Evolutionary conservation across 2,888 invertebrate species (phyloP).

Genomic region (Apamea sordens): DNA sequence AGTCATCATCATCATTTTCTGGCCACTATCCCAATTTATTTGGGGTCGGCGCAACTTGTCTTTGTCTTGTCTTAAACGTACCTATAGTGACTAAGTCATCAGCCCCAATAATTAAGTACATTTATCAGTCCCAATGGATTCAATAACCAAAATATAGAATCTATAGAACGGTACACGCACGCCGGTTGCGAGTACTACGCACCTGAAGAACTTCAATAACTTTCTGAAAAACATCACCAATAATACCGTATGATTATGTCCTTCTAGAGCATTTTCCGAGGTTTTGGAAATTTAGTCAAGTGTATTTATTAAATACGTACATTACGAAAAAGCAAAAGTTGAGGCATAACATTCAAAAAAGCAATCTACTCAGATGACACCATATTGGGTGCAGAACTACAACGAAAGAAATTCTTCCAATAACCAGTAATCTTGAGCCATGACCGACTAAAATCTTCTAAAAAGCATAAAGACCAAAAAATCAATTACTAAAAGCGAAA

Average conservation of each 20-base stretch:
- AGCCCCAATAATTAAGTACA: no score
- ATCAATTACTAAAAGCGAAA: slow-evolving; percentile 63
- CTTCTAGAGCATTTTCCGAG: no score
- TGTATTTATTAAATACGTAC: no score
- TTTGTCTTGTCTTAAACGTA: not conserved
- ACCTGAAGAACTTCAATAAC: no score
- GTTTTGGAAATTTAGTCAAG: no score
- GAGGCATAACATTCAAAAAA: not conserved
- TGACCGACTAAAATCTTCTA: slow-evolving; percentile 49
- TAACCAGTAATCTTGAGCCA: slow-evolving; percentile 27
- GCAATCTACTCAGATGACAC: not conserved
- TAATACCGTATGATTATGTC: no score
- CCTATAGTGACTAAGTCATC: no score
- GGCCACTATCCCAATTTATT: not conserved
- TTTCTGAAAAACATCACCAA: no score
- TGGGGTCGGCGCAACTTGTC: not conserved
- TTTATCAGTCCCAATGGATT: no score
- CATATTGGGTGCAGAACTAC: slow-evolving; percentile 5
- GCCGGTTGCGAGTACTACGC: no score
- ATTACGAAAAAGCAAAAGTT: not conserved
- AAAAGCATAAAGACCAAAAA: slow-evolving; percentile 58
- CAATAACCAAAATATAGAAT: no score
- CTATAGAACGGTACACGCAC: no score
- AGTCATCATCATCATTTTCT: not conserved
- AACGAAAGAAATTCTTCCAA: not conserved